Evolutionary conservation across 1,140 invertebrate species (phyloP), one percentile per base, ranked within the genome.

Genomic region (Chrysomallon squamiferum): DNA sequence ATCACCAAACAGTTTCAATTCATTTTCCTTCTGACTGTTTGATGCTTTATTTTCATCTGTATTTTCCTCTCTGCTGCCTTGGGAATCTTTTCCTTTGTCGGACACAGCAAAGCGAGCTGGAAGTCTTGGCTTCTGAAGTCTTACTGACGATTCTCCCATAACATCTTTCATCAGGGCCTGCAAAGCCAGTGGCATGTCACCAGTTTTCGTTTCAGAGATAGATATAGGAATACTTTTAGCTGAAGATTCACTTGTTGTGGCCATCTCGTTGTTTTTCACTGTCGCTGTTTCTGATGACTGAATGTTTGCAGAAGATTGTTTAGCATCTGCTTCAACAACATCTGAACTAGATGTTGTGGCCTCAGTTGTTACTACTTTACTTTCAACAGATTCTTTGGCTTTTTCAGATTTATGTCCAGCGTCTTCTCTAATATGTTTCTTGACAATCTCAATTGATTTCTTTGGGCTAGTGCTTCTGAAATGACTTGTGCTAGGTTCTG

Each of bases 111-210:
- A 20, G 66, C 45, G 13, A 71, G 61, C 41, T 27, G 57, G 22
- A 35, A 29, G 45, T 38, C 2, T 41, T 3, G 15, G 59, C 62
- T 27, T 62, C 62, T 22, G 60, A 41, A 7, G 59, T 62, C 49
- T 68, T 54, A 11, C 61, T 32, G 56, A 35, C 62, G 43, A 52
- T 52, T 50, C 32, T 50, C 65, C 66, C 68, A 60, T 71, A 18
- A 65, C 74, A 63, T 67, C 68, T 35, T 71, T 65, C 66, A 60
- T 68, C 27, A 62, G 57, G 20, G 57, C 54, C 43, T 68, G 70
- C 29, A 69, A 54, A 13, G 62, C 63, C 62, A 62, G 62, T 7
- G 43, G 71, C 58, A 61, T 71, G 52, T 61, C 43, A 35, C 59
- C 62, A 62, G 49, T 70, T 50, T 41, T 72, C 49, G 64, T 63